Conservation (phyloP, 2,797 vertebrate genomes). For the Agapornis canus region DNA sequence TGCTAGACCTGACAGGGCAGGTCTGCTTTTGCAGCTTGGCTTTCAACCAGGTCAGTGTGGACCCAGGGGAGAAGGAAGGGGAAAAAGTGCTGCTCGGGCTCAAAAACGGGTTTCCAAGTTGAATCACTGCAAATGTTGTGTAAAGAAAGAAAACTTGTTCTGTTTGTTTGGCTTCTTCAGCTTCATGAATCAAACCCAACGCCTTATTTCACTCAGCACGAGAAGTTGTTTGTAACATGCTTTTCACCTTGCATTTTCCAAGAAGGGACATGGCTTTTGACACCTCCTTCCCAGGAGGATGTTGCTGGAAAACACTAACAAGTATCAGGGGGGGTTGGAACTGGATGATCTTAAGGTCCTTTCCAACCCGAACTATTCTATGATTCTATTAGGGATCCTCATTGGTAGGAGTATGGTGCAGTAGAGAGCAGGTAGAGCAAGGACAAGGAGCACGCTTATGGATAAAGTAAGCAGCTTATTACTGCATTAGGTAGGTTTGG, state of each 20-base stretch:
- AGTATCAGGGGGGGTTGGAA: background rate
- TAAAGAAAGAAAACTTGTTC: background rate
- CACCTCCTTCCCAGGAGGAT: background rate
- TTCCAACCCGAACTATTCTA: too few species aligned
- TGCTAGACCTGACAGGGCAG: background rate
- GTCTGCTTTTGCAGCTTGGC: background rate
- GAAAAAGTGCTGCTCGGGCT: background rate
- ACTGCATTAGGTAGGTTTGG: background rate
- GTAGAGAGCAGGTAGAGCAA: background rate
- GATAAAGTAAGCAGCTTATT: background rate
- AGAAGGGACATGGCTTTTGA: background rate
- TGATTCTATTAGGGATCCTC: too few species aligned
- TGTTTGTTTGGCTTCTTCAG: background rate
- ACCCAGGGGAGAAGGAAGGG: background rate
- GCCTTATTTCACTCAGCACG: background rate
- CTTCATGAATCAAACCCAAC: background rate
- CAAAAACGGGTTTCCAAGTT: background rate
- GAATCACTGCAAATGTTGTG: background rate
- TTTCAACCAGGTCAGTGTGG: fast-evolving
- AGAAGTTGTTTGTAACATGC: background rate
- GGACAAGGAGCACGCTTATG: background rate
- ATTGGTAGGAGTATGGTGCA: background rate
- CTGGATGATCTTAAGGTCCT: too few species aligned
- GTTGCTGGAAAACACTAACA: background rate
- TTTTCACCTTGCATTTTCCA: background rate